Evolutionary conservation across 1,140 invertebrate species (phyloP).

Genomic region (Aphelenchoides avenae): DNA sequence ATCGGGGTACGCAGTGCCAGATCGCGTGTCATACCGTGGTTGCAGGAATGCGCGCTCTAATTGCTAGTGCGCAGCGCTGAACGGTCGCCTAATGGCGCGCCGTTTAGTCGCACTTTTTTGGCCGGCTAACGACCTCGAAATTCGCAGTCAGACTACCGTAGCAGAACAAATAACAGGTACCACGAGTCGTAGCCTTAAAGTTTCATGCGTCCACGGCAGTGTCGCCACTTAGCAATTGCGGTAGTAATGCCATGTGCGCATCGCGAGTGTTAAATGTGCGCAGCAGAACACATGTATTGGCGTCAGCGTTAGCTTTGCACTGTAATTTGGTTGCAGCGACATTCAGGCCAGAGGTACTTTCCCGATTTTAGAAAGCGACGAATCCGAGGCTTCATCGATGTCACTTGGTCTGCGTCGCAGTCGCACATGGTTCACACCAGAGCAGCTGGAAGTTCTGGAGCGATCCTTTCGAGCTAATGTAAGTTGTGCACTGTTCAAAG

Average conservation of each 20-base stretch:
- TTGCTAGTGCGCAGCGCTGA: no score
- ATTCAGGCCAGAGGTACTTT: neutral
- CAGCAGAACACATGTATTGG: neutral
- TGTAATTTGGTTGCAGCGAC: no score
- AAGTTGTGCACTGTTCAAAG: constrained; percentile 7
- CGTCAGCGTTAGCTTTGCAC: no score
- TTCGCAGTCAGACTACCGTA: no score
- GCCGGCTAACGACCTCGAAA: no score
- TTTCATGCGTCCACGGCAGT: no score
- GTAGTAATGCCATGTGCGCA: neutral
- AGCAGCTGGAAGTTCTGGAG: constrained; percentile 96
- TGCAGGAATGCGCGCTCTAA: no score
- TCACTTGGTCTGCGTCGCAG: constrained; percentile 72
- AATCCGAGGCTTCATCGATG: neutral
- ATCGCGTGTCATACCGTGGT: no score
- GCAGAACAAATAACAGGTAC: no score
- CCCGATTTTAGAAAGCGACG: neutral
- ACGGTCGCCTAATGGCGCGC: no score
- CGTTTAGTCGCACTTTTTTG: no score
- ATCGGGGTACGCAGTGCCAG: no score
- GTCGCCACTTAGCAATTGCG: neutral
- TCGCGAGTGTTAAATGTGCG: neutral
- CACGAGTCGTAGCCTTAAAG: neutral
- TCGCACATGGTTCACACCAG: constrained; percentile 95
- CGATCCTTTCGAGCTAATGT: constrained; percentile 68